Conservation (phyloP, 2,888 invertebrate species). For the Pemphredon lugubris region DNA sequence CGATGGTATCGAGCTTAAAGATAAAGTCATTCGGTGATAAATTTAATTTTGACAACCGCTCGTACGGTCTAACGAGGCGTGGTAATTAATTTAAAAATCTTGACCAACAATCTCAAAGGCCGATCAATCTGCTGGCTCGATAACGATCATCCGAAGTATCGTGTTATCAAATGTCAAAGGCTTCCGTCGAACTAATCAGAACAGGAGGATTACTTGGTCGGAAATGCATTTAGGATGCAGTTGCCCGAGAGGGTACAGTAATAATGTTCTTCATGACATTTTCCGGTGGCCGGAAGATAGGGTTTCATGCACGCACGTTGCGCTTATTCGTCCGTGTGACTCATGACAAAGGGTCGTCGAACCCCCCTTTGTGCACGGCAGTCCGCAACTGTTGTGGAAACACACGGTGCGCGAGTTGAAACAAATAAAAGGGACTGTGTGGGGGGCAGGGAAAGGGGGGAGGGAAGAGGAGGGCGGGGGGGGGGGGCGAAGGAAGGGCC, state of each 20-base stretch:
- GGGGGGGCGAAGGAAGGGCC: slow-evolving; percentile 13
- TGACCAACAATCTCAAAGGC: too few relatives aligned
- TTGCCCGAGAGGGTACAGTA: slow-evolving; percentile 31
- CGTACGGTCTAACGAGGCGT: too few relatives aligned
- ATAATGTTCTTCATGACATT: slow-evolving; percentile 71
- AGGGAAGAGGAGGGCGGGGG: slow-evolving; percentile 16
- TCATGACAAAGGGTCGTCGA: slow-evolving; percentile 70
- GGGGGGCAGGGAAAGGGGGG: slow-evolving; percentile 4
- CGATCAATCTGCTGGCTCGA: too few relatives aligned
- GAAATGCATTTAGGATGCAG: slow-evolving; percentile 41
- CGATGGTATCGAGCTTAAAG: too few relatives aligned
- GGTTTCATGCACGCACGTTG: slow-evolving; percentile 67
- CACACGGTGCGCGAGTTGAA: slow-evolving; percentile 23
- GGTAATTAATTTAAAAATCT: too few relatives aligned
- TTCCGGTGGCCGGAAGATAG: slow-evolving; percentile 72
- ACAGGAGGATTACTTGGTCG: slow-evolving; percentile 42
- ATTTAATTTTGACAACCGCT: too few relatives aligned
- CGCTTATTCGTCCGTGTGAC: slow-evolving; percentile 67
- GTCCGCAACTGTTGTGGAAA: slow-evolving; percentile 34
- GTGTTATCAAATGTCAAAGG: slow-evolving; percentile 23
- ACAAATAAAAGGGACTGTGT: slow-evolving; percentile 18
- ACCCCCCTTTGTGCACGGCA: slow-evolving; percentile 51
- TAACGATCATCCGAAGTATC: too few relatives aligned
- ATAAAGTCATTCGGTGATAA: too few relatives aligned
- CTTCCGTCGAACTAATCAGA: slow-evolving; percentile 27